Base-by-base conservation (phyloP, 2,113 vertebrate genomes). In the Myotis brandtii region DNA sequence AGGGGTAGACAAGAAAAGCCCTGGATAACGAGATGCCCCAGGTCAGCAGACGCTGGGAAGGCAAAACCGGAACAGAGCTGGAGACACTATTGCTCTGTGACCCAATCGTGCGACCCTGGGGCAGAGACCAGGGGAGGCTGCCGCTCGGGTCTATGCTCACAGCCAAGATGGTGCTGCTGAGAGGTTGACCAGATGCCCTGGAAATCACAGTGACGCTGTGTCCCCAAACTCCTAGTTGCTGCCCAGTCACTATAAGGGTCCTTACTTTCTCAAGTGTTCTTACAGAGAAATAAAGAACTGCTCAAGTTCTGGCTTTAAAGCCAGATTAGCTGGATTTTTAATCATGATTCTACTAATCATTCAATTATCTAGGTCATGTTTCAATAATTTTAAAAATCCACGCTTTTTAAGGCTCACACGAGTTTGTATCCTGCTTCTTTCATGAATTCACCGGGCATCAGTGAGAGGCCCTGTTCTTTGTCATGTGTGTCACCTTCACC, bases 81-180 rank as follows among this genome's bases (percentile, higher is more conserved):
- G 8, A 76, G 8, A 21, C 20, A 46, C 46, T 46, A n/a, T 27
- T 0, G 13, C 17, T 48, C 17, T 21, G 14, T 40, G 30, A 59
- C 67, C 43, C 46, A 43, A 9, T 3, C 1, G 4, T 0, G 2
- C 0, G 6, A 14, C 9, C 0, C 6, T 40, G 12, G 43, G 13
- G 2, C 4, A 11, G 54, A 43, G 4, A 86, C 37, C 48, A 4
- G 0, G 9, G 20, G 10, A 21, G 21, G 3, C 3, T n/a, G 32
- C 11, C 54, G 14, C 21, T 82, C 46, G 54, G 32, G 34, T 27
- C 46, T 34, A 43, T 43, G 79, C 23, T 86, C 13, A 30, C 2
- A 37, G 14, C 4, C 0, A 59, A 54, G 16, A n/a, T 13, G 14
- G 8, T 52, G 48, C 13, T 43, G 25, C 13, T 11, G 6, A n/a